phyloP scores from a whole-genome alignment of 1,140 invertebrate genomes.

The Trinorchestia longiramus region DNA sequence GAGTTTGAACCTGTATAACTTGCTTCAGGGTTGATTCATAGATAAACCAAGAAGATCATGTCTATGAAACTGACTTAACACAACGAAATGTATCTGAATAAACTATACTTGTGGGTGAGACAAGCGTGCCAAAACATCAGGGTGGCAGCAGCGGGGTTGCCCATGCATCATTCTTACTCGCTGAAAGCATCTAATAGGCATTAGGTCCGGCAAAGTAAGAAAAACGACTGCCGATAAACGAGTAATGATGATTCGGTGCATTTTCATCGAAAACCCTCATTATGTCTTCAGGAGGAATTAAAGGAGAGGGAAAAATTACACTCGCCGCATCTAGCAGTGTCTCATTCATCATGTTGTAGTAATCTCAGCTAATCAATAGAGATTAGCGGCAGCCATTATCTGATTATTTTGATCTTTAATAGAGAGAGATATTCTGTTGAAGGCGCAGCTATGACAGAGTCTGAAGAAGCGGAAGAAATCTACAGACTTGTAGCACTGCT shows the following conservation, averaged over 20 bases:
- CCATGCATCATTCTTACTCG: not conserved
- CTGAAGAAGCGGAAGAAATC: too few species aligned
- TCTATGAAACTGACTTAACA: too few species aligned
- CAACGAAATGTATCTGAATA: too few species aligned
- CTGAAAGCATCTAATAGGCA: constrained; percentile 7
- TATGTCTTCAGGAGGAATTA: not conserved
- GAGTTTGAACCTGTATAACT: too few species aligned
- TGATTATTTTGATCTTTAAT: not conserved
- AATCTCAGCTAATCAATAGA: not conserved
- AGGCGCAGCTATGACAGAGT: not conserved
- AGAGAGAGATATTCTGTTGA: not conserved
- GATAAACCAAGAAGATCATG: not conserved
- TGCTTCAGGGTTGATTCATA: not conserved
- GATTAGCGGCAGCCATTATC: not conserved
- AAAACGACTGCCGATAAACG: not conserved
- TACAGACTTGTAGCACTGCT: too few species aligned
- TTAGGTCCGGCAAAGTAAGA: constrained; percentile 6
- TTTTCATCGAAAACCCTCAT: not conserved
- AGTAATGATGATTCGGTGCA: not conserved
- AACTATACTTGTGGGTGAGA: not conserved
- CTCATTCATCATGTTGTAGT: not conserved
- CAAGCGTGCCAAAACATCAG: not conserved
- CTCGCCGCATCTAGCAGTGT: not conserved
- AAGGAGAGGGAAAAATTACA: not conserved
- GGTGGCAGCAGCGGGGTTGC: not conserved